Conservation (phyloP, 2,797 vertebrate genomes). For the Phoxinus dragarum region DNA sequence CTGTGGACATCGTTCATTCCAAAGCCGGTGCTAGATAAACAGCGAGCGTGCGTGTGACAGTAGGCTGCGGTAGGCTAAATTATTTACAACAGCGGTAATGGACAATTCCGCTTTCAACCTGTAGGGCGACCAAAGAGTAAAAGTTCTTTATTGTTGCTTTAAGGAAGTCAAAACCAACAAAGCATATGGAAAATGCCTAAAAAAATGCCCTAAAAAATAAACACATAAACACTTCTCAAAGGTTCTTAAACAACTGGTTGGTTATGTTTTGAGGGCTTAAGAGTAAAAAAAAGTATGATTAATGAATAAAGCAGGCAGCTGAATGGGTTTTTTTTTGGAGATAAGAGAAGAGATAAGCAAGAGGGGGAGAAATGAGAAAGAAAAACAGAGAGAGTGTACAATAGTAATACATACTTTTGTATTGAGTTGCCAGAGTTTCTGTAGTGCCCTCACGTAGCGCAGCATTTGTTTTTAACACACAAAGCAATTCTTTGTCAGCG, state of each 20-base stretch:
- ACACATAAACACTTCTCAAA: no score
- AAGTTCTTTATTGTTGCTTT: no score
- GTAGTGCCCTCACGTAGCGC: conserved; percentile 44
- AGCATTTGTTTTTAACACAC: conserved; percentile 28
- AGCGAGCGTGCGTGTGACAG: no score
- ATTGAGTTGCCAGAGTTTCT: conserved; percentile 17
- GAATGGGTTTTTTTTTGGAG: conserved; percentile 52
- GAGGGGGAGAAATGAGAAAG: conserved; percentile 6
- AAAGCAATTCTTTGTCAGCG: conserved; percentile 21
- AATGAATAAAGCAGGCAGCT: conserved; percentile 31
- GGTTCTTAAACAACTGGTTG: no score
- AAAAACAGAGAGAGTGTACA: conserved; percentile 31
- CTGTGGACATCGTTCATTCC: no score
- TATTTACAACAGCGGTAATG: no score
- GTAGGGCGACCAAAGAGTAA: no score
- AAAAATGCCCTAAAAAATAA: no score
- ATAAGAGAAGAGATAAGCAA: conserved; percentile 45
- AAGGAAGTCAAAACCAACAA: not conserved
- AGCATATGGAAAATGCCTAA: not conserved
- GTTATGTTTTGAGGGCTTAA: not conserved
- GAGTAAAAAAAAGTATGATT: conserved; percentile 45
- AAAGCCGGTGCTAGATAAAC: no score
- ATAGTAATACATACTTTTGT: conserved; percentile 25
- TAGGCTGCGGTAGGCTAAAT: no score
- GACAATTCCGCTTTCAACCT: no score